phyloP scores from a whole-genome alignment of 2,797 vertebrate species.

The Amazonetta brasiliensis region DNA sequence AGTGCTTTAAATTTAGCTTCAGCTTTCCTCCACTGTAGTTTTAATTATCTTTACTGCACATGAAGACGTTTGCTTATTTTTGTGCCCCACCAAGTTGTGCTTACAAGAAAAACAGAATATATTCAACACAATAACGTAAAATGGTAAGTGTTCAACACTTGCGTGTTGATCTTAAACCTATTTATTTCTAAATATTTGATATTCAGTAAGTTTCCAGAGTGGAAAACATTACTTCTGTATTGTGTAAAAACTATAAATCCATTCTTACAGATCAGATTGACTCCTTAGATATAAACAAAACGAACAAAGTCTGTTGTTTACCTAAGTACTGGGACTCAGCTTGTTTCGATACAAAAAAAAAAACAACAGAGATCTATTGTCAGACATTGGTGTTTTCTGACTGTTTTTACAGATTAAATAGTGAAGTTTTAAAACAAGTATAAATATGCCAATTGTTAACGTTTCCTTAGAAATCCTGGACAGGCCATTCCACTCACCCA shows the following conservation, averaged over 20 bases:
- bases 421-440: neutral
- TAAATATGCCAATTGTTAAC: rapidly evolving
- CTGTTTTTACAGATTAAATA: neutral
- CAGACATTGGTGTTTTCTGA: neutral
- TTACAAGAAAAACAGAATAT: neutral
- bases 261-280: neutral
- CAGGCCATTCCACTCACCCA: neutral
- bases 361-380: neutral
- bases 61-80: neutral
- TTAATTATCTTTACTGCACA: neutral
- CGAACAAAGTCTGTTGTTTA: neutral
- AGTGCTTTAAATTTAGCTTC: neutral
- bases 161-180: neutral
- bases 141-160: neutral
- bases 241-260: neutral
- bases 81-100: neutral
- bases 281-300: too few relatives aligned
- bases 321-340: neutral
- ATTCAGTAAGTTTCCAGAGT: neutral
- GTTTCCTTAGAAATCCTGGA: neutral
- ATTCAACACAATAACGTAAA: neutral
- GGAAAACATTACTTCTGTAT: neutral
- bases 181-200: neutral
- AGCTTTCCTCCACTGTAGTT: neutral
- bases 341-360: neutral